Base-by-base conservation (phyloP, 2,113 vertebrate genomes). In the Peromyscus polionotus region DNA sequence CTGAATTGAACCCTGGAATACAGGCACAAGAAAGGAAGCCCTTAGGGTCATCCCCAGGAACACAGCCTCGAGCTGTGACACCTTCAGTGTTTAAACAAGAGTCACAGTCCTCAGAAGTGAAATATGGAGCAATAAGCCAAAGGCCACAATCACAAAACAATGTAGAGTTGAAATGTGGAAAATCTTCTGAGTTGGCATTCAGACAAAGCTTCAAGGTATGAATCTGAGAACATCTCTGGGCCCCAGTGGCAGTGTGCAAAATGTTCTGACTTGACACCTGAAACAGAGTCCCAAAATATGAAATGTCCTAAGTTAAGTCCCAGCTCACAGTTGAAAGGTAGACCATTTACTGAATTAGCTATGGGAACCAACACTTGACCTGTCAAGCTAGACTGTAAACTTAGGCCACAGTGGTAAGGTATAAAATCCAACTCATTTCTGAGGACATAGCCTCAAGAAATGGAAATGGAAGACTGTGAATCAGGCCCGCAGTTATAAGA, bases 401-500 rank as follows among this genome's bases (percentile, higher is more conserved):
- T 59, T 88, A 45, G 51, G 45, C 45, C 57, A 73, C 31, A 67
- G 63, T 85, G 92, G 10, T 72, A 79, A 85, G 77, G 12, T 63
- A 19, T 45, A 76, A 91, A 93, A 91, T 77, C 76, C 61, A 77
- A 93, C 72, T 20, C 67, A 22, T 39, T 28, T 73, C 13, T 3
- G 4, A 89, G 19, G 59, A 54, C 76, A 91, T 79, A 94, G 3
- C 59, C 92, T 95, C 93, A 96, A 89, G 93, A 86, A 68, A 16
- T 20, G 28, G 65, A 90, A 61, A 48, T 70, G 16, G 20, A 33
- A 28, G 88, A 92, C 51, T 86, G 65, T 13, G 93, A 86, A 31
- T 80, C 86, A 76, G 45, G 36, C 31, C 81, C 93, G 77, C 72
- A 91, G 51, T 93, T 97, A 89, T 85, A 97, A 93, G 94, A 97